Conservation (phyloP, 2,113 vertebrate genomes). For the Nettapus auritus region DNA sequence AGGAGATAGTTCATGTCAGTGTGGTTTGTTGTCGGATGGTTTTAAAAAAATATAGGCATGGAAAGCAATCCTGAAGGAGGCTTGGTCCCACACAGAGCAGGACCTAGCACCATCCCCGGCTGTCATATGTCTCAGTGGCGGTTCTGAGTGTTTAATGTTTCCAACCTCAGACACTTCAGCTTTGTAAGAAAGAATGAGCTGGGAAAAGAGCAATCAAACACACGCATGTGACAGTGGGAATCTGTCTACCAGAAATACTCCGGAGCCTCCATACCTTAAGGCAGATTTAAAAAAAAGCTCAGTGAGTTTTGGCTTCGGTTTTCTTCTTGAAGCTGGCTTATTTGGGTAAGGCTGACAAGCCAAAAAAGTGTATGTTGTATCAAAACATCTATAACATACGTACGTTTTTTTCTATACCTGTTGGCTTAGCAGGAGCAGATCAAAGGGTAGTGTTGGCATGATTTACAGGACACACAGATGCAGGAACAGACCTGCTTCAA, state of each 20-base stretch:
- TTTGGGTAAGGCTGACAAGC: slow-evolving; percentile 27
- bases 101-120: neutral
- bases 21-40: slow-evolving; percentile 6
- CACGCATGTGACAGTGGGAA: neutral
- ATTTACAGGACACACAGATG: slow-evolving; percentile 24
- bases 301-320: neutral
- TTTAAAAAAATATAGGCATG: neutral
- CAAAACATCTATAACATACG: neutral
- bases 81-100: neutral
- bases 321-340: slow-evolving; percentile 37
- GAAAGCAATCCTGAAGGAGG: neutral
- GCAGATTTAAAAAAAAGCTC: slow-evolving; percentile 35
- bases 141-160: neutral
- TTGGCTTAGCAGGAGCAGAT: slow-evolving; percentile 11
- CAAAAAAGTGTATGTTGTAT: slow-evolving; percentile 25
- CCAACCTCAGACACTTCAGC: neutral
- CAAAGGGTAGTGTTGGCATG: slow-evolving; percentile 28
- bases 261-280: slow-evolving; percentile 7
- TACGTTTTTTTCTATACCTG: slow-evolving; percentile 33
- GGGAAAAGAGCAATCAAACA: neutral
- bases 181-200: neutral
- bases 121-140: neutral
- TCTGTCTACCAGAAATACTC: slow-evolving; percentile 14
- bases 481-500: slow-evolving; percentile 30
- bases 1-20: slow-evolving; percentile 4